Evolutionary conservation across 30 jellyfish, hydroid and myxozoan genomes (phyloP).

Genomic region (Cassiopea xamachana): DNA sequence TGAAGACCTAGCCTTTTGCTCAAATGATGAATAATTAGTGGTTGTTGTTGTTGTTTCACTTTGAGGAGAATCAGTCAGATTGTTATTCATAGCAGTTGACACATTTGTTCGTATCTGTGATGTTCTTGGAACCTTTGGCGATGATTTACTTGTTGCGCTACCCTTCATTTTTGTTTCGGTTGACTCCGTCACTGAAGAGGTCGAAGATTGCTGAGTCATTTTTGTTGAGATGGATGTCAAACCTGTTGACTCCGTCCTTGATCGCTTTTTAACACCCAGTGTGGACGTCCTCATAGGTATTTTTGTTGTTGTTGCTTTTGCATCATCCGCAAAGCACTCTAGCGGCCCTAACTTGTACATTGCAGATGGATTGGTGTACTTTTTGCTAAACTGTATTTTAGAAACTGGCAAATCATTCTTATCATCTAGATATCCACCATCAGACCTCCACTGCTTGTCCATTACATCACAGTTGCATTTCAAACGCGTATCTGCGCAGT

Average conservation of each 20-base stretch:
- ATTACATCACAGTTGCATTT: conserved; percentile 90
- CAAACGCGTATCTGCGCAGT: conserved; percentile 62
- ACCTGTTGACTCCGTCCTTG: not conserved
- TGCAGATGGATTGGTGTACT: conserved; percentile 72
- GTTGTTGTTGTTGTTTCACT: not conserved
- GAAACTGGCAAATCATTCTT: conserved; percentile 87
- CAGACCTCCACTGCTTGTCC: conserved; percentile 88
- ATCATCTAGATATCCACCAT: conserved; percentile 77
- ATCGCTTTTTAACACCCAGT: not conserved
- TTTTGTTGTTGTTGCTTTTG: conserved; percentile 39
- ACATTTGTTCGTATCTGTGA: not conserved
- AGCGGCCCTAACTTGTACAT: conserved; percentile 85
- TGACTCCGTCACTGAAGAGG: not conserved
- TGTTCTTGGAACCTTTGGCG: not conserved
- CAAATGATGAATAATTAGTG: not conserved
- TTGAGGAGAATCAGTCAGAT: not conserved
- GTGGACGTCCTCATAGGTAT: not conserved
- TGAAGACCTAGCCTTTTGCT: not conserved
- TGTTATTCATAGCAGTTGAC: not conserved
- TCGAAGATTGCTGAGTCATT: not conserved
- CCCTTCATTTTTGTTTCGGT: not conserved
- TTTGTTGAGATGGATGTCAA: not conserved
- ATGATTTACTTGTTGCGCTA: not conserved
- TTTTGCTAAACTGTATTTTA: conserved; percentile 71
- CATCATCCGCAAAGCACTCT: conserved; percentile 83